A percentile compares a stretch with the other conserved stretches of the same genome.
phyloP scores from a whole-genome alignment of 2,113 vertebrate species.

The Oncorhynchus tshawytscha region DNA sequence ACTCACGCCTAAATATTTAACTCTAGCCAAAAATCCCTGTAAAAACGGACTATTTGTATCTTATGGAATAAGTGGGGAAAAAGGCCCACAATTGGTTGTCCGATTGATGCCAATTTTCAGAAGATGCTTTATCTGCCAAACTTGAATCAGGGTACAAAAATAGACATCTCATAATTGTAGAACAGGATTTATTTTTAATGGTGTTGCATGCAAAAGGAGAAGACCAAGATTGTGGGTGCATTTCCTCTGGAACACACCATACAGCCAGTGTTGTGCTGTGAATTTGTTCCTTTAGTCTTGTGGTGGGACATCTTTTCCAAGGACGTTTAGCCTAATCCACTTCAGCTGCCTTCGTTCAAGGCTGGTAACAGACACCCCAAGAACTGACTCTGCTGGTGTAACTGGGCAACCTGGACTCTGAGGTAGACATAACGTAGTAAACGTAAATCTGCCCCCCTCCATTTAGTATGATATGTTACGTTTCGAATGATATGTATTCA shows the following conservation, averaged over 20 bases:
- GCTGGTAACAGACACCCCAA: conserved; percentile 68
- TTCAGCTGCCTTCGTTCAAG: conserved; percentile 75
- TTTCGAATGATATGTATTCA: too few species aligned
- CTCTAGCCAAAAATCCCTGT: neutral
- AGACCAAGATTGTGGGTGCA: conserved; percentile 37
- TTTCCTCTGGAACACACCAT: conserved; percentile 64
- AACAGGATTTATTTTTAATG: neutral
- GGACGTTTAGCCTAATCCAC: conserved; percentile 74
- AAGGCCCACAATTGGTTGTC: neutral
- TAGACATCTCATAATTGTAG: neutral
- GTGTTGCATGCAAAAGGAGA: conserved; percentile 29
- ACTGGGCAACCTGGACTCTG: neutral
- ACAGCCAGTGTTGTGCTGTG: conserved; percentile 71
- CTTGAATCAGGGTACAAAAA: neutral
- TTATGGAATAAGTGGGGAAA: neutral
- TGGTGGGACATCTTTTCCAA: conserved; percentile 73
- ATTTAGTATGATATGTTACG: too few species aligned
- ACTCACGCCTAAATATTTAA: conserved; percentile 31
- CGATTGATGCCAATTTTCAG: neutral
- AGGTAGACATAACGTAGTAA: too few species aligned
- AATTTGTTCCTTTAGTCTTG: conserved; percentile 69
- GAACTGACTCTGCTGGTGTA: conserved; percentile 57
- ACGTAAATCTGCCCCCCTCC: too few species aligned
- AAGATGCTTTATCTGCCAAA: neutral
- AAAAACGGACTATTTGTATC: neutral